Percentiles rank a stretch among this genome's conserved stretches.
Evolutionary conservation across 2,797 vertebrate species (phyloP).

Genomic region (Halcyon leucocephala): DNA sequence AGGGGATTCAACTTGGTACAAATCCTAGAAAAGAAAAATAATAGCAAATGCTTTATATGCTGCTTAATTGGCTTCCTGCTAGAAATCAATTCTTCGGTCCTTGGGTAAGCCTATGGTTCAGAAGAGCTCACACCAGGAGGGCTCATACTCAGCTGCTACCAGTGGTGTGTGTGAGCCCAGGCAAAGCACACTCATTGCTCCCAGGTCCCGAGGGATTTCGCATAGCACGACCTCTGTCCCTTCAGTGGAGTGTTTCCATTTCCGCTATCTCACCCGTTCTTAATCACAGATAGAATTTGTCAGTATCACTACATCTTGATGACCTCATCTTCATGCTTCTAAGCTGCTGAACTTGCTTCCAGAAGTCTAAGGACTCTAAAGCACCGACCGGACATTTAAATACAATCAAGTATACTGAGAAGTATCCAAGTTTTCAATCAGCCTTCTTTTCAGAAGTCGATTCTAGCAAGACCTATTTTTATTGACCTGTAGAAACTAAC

Average conservation of each 20-base stretch:
- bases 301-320: not conserved
- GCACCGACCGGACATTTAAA: not conserved
- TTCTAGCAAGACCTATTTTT: not conserved
- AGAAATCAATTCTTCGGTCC: accelerated
- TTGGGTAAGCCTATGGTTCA: accelerated
- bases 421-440: not conserved
- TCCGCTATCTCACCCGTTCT: not conserved
- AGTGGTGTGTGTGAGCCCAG: not conserved
- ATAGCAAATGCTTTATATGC: not conserved
- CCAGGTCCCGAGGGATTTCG: not conserved
- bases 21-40: not conserved
- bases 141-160: not conserved
- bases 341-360: not conserved
- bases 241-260: not conserved
- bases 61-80: not conserved
- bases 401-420: not conserved
- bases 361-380: not conserved
- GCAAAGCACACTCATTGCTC: not conserved
- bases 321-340: not conserved
- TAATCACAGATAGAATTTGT: not conserved
- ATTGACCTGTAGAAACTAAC: not conserved
- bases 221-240: accelerated
- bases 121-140: not conserved
- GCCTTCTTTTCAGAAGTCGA: not conserved
- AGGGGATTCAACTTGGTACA: not conserved